Evolutionary conservation across 2,888 invertebrate species (phyloP).

Genomic region (Thelaira solivaga): DNA sequence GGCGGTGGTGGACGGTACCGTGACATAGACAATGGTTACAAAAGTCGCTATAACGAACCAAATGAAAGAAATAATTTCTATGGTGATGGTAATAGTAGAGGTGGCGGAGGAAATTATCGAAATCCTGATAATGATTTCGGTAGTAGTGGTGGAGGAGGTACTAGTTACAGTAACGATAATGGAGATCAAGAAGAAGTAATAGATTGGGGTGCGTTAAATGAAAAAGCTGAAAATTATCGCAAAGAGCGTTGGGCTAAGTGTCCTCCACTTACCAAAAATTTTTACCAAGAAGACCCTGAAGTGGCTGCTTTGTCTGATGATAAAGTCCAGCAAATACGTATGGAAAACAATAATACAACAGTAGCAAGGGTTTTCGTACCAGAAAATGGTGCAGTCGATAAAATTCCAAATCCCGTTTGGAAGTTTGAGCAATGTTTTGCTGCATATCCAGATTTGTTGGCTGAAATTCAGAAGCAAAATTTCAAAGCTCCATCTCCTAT

Average conservation of each 20-base stretch:
- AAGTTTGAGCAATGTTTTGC: conserved; percentile 91
- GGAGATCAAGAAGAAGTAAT: conserved; percentile 59
- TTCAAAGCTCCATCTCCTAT: conserved; percentile 93
- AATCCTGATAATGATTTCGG: conserved; percentile 10
- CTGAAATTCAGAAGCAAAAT: conserved; percentile 87
- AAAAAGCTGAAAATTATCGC: conserved; percentile 77
- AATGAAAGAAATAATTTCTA: neutral
- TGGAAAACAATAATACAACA: conserved; percentile 84
- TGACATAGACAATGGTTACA: conserved; percentile 10
- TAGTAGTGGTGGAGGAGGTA: neutral
- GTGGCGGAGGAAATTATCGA: neutral
- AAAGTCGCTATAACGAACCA: conserved; percentile 2
- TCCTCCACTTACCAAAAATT: conserved; percentile 86
- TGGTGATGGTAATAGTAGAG: neutral
- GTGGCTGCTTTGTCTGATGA: conserved; percentile 82
- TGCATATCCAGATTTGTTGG: conserved; percentile 89
- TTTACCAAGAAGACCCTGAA: conserved; percentile 87
- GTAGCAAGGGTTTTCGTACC: conserved; percentile 82
- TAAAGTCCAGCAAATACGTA: conserved; percentile 82
- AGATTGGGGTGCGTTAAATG: conserved; percentile 70
- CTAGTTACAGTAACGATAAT: neutral
- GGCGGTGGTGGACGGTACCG: conserved; percentile 1
- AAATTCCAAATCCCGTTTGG: conserved; percentile 76
- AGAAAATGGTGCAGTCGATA: conserved; percentile 72
- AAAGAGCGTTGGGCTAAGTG: conserved; percentile 81